These are phyloP conservation scores for Eclectus roratus DNA, from an alignment of 2,113 vertebrate genomes.

Conservation along the genomic window DNA sequence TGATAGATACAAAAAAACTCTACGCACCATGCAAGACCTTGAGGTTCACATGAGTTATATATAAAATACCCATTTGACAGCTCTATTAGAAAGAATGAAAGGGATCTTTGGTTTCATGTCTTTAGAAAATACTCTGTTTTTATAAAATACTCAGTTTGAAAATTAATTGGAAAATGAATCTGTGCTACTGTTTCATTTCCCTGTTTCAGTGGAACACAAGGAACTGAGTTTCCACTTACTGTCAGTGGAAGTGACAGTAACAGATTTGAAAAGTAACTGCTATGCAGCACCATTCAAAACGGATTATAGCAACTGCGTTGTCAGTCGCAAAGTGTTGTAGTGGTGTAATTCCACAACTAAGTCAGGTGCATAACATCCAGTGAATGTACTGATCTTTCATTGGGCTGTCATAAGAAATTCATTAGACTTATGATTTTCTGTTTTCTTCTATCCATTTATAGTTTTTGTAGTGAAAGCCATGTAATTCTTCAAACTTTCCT, in stretches of 20 bases:
- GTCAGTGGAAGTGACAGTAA: background rate
- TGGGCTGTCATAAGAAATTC: background rate
- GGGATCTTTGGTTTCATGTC: background rate
- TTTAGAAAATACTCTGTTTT: background rate
- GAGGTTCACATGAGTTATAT: background rate
- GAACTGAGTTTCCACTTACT: background rate
- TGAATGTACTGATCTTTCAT: background rate
- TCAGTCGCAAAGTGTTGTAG: background rate
- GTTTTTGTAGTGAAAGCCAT: background rate
- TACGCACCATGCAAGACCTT: background rate
- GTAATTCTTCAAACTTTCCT: background rate
- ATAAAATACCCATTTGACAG: background rate
- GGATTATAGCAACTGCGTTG: background rate
- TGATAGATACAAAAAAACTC: fast-evolving
- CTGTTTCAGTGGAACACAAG: background rate
- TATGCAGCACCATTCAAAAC: background rate
- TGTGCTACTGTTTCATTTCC: background rate
- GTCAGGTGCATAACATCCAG: background rate
- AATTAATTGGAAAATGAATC: background rate
- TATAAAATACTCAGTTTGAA: background rate
- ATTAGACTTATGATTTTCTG: background rate
- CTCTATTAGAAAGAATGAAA: background rate
- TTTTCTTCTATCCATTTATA: background rate
- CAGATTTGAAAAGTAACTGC: background rate
- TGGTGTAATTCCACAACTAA: background rate